Evolutionary conservation across 2,113 vertebrate species (phyloP), one percentile per base, ranked within the genome.

Genomic region (Marmota flaviventris): DNA sequence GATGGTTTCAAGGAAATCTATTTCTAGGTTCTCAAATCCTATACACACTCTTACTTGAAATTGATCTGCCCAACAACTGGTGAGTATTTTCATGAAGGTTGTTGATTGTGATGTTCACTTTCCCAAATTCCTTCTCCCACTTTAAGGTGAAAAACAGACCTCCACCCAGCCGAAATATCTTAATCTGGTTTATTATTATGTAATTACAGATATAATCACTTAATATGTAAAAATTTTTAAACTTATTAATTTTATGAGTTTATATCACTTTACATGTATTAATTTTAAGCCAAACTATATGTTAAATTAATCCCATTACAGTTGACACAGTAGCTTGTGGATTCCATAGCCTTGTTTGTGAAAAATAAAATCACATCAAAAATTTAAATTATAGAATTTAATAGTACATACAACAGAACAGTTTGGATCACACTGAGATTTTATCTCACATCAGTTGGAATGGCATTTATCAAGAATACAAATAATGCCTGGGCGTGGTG

Each of bases 261-360:
- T 82, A 48, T n/a, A 51, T 77, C 14, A 78, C 25, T 34, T 39
- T 24, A 56, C 45, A 34, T 45, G 63, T 51, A 75, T 45, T 56
- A 82, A 85, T 85, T 85, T 73, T 73, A 96, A 79, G 37, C 32
- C 67, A 92, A 85, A 65, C 12, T 61, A 17, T 45, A 51, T 61
- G 20, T 34, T 89, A 77, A 89, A 72, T 69, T 67, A 88, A 48
- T 79, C 56, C 65, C 45, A 73, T 77, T 76, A 27, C 53, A 76
- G 17, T 42, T 90, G 63, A 73, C 3, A 9, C 78, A 94, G 76
- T 70, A 83, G 4, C 4, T 81, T 88, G 29, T 76, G n/a, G 27
- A 89, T 86, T 89, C 87, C 67, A 39, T 51, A 75, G 29, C 48
- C 91, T 90, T 85, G 29, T 17, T 88, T 77, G 4, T 34, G 39